Percentiles rank a stretch among this genome's conserved stretches.
These are phyloP conservation scores for Dasypogon diadema DNA, from an alignment of 2,888 invertebrate genomes.

Conservation along the genomic window DNA sequence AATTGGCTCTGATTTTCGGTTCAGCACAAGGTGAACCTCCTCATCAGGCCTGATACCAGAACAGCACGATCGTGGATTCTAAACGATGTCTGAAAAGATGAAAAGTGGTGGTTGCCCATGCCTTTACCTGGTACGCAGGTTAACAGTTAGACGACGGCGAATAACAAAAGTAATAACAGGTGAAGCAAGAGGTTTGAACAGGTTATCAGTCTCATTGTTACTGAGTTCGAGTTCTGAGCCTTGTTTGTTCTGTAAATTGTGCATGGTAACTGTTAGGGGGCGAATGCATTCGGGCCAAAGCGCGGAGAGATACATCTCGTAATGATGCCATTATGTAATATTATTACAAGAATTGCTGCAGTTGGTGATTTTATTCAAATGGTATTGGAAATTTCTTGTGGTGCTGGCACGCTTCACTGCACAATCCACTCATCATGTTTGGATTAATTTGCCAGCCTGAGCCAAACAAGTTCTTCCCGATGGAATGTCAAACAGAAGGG, in stretches of 20 bases:
- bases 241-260: slow-evolving; percentile 50
- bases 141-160: slow-evolving; percentile 45
- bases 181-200: slow-evolving; percentile 48
- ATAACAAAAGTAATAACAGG: slow-evolving; percentile 50
- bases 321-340: slow-evolving; percentile 51
- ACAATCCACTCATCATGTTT: slow-evolving; percentile 49
- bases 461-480: background rate
- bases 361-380: slow-evolving; percentile 49
- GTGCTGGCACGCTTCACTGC: slow-evolving; percentile 45
- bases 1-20: slow-evolving; percentile 41
- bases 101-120: slow-evolving; percentile 44
- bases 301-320: slow-evolving; percentile 27
- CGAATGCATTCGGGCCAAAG: slow-evolving; percentile 29
- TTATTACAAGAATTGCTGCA: slow-evolving; percentile 43
- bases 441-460: slow-evolving; percentile 43
- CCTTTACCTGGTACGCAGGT: slow-evolving; percentile 34
- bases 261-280: slow-evolving; percentile 49
- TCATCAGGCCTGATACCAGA: background rate
- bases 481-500: slow-evolving; percentile 46
- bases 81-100: slow-evolving; percentile 44
- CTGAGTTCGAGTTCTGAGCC: slow-evolving; percentile 43
- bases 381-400: slow-evolving; percentile 28
- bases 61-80: slow-evolving; percentile 31
- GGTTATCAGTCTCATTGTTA: slow-evolving; percentile 49
- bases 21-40: slow-evolving; percentile 1